These are phyloP conservation scores for Cebidichthys violaceus DNA, from an alignment of 2,113 vertebrate genomes.

Conservation along the genomic window DNA sequence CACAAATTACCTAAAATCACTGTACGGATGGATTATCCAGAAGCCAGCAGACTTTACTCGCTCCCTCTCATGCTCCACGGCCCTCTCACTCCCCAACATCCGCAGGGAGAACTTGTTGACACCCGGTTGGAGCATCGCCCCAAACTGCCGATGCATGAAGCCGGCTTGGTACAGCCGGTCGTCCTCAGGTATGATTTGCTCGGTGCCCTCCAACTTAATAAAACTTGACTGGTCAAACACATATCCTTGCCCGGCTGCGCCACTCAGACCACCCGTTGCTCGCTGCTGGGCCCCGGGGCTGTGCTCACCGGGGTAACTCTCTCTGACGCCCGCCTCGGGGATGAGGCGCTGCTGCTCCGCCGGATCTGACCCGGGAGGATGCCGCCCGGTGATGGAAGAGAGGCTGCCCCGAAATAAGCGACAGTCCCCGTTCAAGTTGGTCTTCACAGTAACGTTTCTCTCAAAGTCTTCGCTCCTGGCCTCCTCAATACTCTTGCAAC, in stretches of 20 bases:
- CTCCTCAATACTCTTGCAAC: constrained; percentile 81
- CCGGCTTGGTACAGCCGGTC: constrained; percentile 91
- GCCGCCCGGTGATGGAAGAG: constrained; percentile 91
- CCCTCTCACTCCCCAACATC: constrained; percentile 99
- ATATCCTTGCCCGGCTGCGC: constrained; percentile 63
- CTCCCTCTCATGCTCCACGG: constrained; percentile 97
- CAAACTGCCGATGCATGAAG: constrained; percentile 98
- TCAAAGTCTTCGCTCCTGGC: constrained; percentile 83
- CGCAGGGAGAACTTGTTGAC: constrained; percentile 99
- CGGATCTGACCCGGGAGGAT: constrained; percentile 86
- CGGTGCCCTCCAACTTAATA: constrained; percentile 91
- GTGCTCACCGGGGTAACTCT: constrained; percentile 84
- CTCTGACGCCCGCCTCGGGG: constrained; percentile 83
- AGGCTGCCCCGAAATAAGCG: constrained; percentile 92
- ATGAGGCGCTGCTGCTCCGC: constrained; percentile 92
- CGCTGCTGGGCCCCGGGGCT: constrained; percentile 83
- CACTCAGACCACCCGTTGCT: constrained; percentile 69
- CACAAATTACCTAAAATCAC: constrained; percentile 95
- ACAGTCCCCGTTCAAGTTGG: constrained; percentile 97
- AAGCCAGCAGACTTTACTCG: constrained; percentile 97
- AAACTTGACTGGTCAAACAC: constrained; percentile 85
- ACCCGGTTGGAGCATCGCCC: constrained; percentile 97
- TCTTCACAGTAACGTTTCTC: constrained; percentile 86
- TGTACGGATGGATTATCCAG: constrained; percentile 99
- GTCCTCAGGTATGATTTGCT: constrained; percentile 91